Conservation (phyloP, 1,140 invertebrate genomes). For the Onthophagus taurus region DNA sequence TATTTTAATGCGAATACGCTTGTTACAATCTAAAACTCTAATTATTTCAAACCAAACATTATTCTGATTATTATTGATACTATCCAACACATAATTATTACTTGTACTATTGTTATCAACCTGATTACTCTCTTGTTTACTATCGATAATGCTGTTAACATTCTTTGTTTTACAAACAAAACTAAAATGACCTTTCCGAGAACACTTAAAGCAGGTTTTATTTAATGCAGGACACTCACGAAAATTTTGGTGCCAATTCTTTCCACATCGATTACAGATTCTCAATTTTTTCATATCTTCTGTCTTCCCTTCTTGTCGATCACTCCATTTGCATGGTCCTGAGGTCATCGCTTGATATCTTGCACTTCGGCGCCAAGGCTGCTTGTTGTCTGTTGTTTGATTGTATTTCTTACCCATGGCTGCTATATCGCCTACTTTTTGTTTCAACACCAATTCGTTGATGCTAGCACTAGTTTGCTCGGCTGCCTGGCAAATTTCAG, state of each 20-base stretch:
- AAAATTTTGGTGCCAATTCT: too few species aligned
- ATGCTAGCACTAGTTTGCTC: neutral
- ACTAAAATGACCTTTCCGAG: neutral
- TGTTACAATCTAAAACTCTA: neutral
- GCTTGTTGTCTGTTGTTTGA: too few species aligned
- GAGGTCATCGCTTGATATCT: neutral
- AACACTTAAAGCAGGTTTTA: too few species aligned
- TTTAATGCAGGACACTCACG: too few species aligned
- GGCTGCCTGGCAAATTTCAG: neutral
- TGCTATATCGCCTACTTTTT: too few species aligned
- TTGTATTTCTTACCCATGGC: too few species aligned
- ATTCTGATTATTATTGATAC: neutral
- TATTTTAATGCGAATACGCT: neutral
- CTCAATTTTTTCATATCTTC: constrained; percentile 2
- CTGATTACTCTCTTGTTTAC: too few species aligned
- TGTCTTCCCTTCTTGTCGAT: neutral
- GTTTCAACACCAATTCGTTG: neutral
- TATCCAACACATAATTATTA: neutral
- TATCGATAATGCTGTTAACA: too few species aligned
- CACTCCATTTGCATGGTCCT: too few species aligned
- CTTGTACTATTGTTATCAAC: neutral
- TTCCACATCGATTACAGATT: too few species aligned
- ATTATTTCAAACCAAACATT: neutral
- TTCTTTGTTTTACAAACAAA: neutral
- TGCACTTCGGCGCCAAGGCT: neutral